A percentile compares a stretch with the other conserved stretches of the same genome.
These are phyloP conservation scores for Stramonita haemastoma DNA, from an alignment of 2,888 invertebrate species.

Conservation along the genomic window DNA sequence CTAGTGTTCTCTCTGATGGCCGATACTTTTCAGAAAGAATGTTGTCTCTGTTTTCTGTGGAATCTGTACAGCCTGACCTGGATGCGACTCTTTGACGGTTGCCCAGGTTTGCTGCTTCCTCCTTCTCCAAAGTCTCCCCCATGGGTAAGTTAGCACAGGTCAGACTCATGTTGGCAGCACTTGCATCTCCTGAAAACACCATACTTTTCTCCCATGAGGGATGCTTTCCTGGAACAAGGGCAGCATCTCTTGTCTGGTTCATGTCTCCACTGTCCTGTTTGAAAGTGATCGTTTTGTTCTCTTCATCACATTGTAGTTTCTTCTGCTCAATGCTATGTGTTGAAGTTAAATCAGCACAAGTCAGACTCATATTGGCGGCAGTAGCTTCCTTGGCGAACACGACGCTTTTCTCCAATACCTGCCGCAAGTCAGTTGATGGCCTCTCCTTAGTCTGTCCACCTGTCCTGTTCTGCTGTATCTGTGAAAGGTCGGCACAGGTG, in stretches of 20 bases:
- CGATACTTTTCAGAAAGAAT: neutral
- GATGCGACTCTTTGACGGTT: neutral
- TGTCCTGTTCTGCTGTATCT: neutral
- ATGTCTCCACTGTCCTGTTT: neutral
- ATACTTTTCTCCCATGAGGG: neutral
- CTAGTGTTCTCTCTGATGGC: neutral
- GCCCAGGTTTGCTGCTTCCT: neutral
- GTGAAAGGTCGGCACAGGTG: constrained; percentile 11
- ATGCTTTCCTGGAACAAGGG: neutral
- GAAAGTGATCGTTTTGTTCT: neutral
- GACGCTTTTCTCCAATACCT: constrained; percentile 2
- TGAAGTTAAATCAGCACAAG: neutral
- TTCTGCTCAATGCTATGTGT: neutral
- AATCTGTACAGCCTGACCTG: neutral
- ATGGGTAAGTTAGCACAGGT: neutral
- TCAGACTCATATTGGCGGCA: constrained; percentile 27
- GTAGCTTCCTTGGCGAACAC: constrained; percentile 20
- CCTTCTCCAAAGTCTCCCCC: neutral
- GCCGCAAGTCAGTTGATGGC: neutral
- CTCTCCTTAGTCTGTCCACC: neutral
- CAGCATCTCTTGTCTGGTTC: neutral
- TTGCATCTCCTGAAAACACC: neutral
- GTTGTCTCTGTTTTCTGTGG: neutral
- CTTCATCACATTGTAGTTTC: neutral
- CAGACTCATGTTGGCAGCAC: constrained; percentile 16